Percentiles rank a stretch among this genome's conserved stretches.
These are phyloP conservation scores for Drosophila meridionalis DNA, from an alignment of 2,888 invertebrate species.

Conservation along the genomic window DNA sequence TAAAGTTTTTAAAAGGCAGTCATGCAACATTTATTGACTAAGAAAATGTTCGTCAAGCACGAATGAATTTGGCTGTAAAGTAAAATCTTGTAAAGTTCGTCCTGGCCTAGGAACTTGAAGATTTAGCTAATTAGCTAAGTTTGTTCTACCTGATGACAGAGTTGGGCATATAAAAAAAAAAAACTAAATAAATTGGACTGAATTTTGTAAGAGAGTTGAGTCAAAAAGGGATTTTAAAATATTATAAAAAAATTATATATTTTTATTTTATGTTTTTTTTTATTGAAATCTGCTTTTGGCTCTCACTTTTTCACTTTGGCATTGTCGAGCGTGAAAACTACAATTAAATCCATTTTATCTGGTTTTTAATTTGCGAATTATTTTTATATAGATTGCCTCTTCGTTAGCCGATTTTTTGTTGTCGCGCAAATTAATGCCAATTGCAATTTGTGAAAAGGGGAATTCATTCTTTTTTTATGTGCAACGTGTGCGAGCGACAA, in stretches of 20 bases:
- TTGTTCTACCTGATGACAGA: slow-evolving; percentile 26
- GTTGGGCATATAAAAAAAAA: background rate
- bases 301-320: background rate
- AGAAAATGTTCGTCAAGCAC: background rate
- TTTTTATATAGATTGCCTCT: background rate
- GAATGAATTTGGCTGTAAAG: background rate
- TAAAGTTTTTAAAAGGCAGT: background rate
- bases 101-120: slow-evolving; percentile 32
- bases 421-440: slow-evolving; percentile 25
- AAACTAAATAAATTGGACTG: too few species aligned
- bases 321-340: background rate
- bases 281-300: background rate
- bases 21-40: background rate
- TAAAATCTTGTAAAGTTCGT: slow-evolving; percentile 24
- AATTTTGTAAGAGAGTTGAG: background rate
- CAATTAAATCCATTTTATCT: slow-evolving; percentile 6
- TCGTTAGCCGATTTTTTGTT: slow-evolving; percentile 23
- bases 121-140: slow-evolving; percentile 52
- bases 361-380: slow-evolving; percentile 8
- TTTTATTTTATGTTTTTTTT: background rate
- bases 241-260: background rate
- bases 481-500: slow-evolving; percentile 39
- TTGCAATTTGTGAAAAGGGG: slow-evolving; percentile 30
- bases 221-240: background rate
- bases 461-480: slow-evolving; percentile 52